These are phyloP conservation scores for Porphyrio hochstetteri DNA, from an alignment of 2,113 vertebrate species.

Conservation along the genomic window DNA sequence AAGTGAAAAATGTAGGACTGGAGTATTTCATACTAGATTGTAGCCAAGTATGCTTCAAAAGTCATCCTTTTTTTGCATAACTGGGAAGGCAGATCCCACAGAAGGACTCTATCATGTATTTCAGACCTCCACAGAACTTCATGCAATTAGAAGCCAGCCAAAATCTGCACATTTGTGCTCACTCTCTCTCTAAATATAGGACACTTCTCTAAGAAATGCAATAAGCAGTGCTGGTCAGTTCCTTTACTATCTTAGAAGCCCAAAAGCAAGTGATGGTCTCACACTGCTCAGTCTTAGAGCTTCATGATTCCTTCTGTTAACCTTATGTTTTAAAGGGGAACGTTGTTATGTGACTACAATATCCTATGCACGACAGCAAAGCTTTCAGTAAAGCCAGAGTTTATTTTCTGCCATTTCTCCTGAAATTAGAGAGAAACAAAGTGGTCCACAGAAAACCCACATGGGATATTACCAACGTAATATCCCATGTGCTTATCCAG, in stretches of 20 bases:
- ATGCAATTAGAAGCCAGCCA: not conserved
- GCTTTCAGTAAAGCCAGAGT: not conserved
- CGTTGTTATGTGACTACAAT: not conserved
- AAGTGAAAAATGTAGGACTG: not conserved
- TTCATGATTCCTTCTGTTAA: not conserved
- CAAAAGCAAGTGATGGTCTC: not conserved
- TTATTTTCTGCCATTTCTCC: not conserved
- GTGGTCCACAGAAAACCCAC: not conserved
- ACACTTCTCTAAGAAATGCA: not conserved
- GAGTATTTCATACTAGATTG: not conserved
- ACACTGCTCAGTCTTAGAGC: not conserved
- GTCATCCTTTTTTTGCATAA: not conserved
- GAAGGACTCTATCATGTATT: not conserved
- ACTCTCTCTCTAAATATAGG: not conserved
- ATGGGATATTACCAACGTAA: not conserved
- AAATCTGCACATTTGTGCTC: not conserved
- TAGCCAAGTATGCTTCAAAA: not conserved
- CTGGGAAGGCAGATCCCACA: not conserved
- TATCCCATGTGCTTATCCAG: not conserved
- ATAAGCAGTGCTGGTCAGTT: not conserved
- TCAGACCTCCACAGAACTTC: not conserved
- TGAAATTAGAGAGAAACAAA: not conserved
- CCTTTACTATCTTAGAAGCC: not conserved
- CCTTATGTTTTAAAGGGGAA: not conserved
- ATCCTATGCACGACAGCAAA: not conserved